Evolutionary conservation across 2,113 vertebrate genomes (phyloP), one percentile per base, ranked within the genome.

Genomic region (Dipodomys ordii): DNA sequence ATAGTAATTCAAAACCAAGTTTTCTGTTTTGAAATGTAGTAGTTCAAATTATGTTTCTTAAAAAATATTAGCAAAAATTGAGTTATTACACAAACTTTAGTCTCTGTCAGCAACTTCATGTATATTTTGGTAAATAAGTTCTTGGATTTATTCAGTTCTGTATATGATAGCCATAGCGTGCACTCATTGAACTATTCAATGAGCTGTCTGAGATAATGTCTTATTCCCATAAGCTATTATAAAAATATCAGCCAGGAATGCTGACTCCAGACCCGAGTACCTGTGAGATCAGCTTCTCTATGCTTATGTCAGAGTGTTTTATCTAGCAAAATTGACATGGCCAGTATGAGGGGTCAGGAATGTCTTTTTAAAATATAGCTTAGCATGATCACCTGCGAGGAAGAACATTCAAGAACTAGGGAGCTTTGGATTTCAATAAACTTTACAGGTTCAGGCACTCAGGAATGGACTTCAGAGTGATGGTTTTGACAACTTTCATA

Each of bases 381-480:
- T 93, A 22, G 25, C 88, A 60, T 79, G 69, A 84, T 85, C 83
- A 90, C 25, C 65, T 94, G 27, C 18, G 72, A 78, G 86, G 71
- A 79, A 80, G 60, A 92, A 46, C 83, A 88, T 88, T 83, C 15
- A 27, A 83, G 16, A 94, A 19, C 71, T 77, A n/a, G 18, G 11
- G 39, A 16, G 4, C 18, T 20, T 68, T 87, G 79, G 94, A 86
- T 95, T 30, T 44, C 30, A 83, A 76, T 91, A 88, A 95, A 19
- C 84, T 19, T 57, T 87, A 67, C 16, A 93, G 27, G 74, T 91
- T 83, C 73, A 23, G 72, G 18, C 88, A 2, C 18, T 87, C 2
- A 0, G 62, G 93, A 69, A 64, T 79, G 44, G 65, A 92, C 83
- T 64, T 15, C 10, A 57, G 69, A 93, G 46, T 60, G 76, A 94